These are phyloP conservation scores for Anguilla megastoma DNA, from an alignment of 2,797 vertebrate species.

Conservation along the genomic window DNA sequence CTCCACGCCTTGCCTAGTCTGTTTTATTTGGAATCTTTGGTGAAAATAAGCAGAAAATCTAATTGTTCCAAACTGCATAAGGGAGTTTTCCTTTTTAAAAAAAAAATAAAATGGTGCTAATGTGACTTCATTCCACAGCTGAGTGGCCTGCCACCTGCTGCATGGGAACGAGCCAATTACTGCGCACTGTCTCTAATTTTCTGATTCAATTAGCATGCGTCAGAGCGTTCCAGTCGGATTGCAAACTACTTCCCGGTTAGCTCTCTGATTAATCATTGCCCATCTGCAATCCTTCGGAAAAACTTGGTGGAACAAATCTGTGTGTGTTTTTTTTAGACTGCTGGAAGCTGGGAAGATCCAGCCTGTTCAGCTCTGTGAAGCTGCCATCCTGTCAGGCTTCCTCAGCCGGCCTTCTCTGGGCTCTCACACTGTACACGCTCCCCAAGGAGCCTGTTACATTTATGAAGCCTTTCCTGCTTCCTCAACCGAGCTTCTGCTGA, in stretches of 20 bases:
- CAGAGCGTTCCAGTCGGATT: slow-evolving; percentile 99
- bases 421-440: neutral
- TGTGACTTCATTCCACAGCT: slow-evolving; percentile 99
- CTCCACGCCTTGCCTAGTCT: slow-evolving; percentile 46
- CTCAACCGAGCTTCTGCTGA: neutral
- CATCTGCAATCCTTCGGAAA: slow-evolving; percentile 93
- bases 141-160: slow-evolving; percentile 99
- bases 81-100: neutral
- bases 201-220: slow-evolving; percentile 99
- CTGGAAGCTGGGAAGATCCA: slow-evolving; percentile 79
- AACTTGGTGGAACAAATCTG: slow-evolving; percentile 97
- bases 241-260: slow-evolving; percentile 99
- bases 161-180: slow-evolving; percentile 98
- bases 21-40: slow-evolving; percentile 76
- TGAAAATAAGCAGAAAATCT: slow-evolving; percentile 96
- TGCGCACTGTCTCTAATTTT: slow-evolving; percentile 98
- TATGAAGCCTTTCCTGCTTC: neutral
- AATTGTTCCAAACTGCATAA: slow-evolving; percentile 84
- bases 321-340: slow-evolving; percentile 83
- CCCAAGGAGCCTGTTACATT: neutral
- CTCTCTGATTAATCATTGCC: slow-evolving; percentile 99
- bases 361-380: slow-evolving; percentile 80
- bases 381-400: slow-evolving; percentile 79
- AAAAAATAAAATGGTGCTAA: slow-evolving; percentile 82
- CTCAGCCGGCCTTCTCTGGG: neutral